These are phyloP conservation scores for Dynastes maya DNA, from an alignment of 2,888 invertebrate species.

Conservation along the genomic window DNA sequence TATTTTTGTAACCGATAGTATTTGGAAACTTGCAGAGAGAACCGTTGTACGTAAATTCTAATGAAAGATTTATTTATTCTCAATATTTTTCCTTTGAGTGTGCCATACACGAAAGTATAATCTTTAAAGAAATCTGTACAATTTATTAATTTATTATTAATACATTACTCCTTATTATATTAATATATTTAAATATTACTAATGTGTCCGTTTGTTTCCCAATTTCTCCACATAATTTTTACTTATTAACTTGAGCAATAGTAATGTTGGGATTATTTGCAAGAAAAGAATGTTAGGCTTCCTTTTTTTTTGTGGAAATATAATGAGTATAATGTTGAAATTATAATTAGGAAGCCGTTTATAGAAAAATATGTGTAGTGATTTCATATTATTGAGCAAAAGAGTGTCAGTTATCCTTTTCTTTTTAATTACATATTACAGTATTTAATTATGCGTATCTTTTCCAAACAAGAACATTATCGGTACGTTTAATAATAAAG, in stretches of 20 bases:
- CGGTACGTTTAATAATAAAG: background rate
- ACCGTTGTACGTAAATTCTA: no score
- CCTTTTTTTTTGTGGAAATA: background rate
- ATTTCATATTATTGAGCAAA: constrained; percentile 38
- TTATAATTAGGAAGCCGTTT: constrained; percentile 30
- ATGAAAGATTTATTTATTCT: background rate
- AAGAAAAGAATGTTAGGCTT: constrained; percentile 21
- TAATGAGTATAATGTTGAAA: background rate
- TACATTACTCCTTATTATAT: constrained; percentile 31
- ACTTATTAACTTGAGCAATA: constrained; percentile 49
- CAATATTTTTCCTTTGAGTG: constrained; percentile 18
- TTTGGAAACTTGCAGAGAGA: background rate
- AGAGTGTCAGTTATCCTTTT: background rate
- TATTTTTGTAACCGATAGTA: background rate
- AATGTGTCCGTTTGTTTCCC: constrained; percentile 22
- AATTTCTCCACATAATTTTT: constrained; percentile 32
- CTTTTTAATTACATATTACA: constrained; percentile 8
- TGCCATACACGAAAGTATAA: background rate
- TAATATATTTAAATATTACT: constrained; percentile 22
- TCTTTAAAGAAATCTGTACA: constrained; percentile 18
- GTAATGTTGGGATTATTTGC: constrained; percentile 32
- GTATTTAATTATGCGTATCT: background rate
- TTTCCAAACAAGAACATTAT: no score
- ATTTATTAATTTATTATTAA: constrained; percentile 46
- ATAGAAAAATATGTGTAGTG: constrained; percentile 46